Conservation (phyloP, 2,113 vertebrate species). For the Camarhynchus parvulus region DNA sequence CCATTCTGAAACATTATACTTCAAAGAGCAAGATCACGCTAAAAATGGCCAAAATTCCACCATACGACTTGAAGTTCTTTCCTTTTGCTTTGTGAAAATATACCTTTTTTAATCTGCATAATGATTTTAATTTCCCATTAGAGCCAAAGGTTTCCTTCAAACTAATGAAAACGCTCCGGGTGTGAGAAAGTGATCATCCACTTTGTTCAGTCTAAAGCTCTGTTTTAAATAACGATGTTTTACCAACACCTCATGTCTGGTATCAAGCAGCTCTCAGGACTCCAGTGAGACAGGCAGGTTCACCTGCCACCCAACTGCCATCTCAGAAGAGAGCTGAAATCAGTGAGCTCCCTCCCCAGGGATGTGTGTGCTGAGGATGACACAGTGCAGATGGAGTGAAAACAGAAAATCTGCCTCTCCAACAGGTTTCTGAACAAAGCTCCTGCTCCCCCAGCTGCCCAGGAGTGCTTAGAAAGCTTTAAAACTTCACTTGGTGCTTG, state of each 20-base stretch:
- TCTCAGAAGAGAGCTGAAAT: neutral
- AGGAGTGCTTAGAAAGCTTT: neutral
- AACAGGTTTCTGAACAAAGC: neutral
- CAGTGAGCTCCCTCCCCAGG: neutral
- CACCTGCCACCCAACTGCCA: accelerated
- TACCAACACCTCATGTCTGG: neutral
- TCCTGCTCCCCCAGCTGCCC: neutral
- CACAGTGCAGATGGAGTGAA: neutral
- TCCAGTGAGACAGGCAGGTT: neutral
- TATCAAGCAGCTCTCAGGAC: neutral
- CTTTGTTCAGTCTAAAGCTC: neutral
- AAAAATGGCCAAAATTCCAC: neutral
- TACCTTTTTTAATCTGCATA: neutral
- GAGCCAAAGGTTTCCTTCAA: neutral
- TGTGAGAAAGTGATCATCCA: neutral
- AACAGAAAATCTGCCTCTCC: neutral
- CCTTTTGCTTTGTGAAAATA: neutral
- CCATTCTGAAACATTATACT: neutral
- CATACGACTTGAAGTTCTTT: neutral
- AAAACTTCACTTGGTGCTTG: neutral
- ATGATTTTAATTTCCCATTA: neutral
- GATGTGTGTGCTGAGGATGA: neutral
- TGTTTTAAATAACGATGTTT: neutral
- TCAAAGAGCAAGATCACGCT: neutral
- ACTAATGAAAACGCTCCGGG: neutral